phyloP scores from a whole-genome alignment of 2,113 vertebrate species.

The Todiramphus chloris region DNA sequence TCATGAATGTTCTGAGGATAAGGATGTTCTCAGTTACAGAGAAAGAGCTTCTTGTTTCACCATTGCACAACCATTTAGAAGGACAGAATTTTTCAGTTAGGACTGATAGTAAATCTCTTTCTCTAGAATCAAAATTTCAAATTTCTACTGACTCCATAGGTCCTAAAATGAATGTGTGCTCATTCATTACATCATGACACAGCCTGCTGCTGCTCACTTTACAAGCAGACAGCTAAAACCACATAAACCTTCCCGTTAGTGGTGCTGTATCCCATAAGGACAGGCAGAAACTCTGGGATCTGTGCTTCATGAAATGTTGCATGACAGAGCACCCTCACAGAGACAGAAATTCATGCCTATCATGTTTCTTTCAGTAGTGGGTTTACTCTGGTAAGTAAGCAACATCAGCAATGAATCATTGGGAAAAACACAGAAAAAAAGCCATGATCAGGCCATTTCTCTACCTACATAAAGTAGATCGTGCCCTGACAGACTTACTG shows the following conservation, averaged over 20 bases:
- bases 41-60: neutral
- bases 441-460: neutral
- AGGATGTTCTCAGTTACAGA: neutral
- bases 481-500: neutral
- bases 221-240: fast-evolving
- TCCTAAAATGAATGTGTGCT: neutral
- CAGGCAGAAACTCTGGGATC: neutral
- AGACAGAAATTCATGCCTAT: fast-evolving
- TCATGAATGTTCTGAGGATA: neutral
- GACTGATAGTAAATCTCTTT: neutral
- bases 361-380: neutral
- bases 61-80: neutral
- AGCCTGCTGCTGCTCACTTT: neutral
- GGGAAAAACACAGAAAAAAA: neutral
- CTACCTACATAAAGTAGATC: neutral
- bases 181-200: neutral
- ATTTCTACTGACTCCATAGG: neutral
- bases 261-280: neutral
- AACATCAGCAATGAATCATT: neutral
- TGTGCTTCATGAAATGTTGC: neutral
- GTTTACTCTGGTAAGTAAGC: neutral
- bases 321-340: neutral
- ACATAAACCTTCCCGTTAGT: fast-evolving
- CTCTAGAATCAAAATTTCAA: neutral
- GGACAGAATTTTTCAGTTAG: neutral